phyloP scores from a whole-genome alignment of 2,113 vertebrate species.

The Lycaon pictus region DNA sequence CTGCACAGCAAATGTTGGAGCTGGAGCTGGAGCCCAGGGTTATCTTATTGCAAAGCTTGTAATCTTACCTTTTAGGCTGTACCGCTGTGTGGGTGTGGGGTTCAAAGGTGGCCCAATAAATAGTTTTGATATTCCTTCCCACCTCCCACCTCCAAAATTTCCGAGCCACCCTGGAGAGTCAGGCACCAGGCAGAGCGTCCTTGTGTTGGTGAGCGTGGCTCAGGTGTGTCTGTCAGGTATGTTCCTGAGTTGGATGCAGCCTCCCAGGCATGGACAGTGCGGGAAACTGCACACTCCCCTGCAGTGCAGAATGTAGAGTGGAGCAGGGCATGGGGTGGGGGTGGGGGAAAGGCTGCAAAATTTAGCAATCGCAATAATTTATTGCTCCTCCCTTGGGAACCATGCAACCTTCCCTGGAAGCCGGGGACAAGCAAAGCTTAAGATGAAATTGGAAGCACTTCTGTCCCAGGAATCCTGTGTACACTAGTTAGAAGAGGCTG shows the following conservation, averaged over 20 bases:
- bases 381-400: slow-evolving; percentile 7
- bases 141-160: neutral
- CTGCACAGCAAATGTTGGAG: neutral
- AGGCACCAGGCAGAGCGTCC: neutral
- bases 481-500: neutral
- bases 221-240: too few species aligned
- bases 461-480: neutral
- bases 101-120: fast-evolving
- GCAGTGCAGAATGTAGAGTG: neutral
- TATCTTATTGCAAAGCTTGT: neutral
- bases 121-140: fast-evolving
- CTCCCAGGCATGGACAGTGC: neutral
- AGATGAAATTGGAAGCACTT: neutral
- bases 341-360: neutral
- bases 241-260: neutral
- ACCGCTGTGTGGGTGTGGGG: neutral
- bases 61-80: fast-evolving
- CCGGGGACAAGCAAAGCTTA: fast-evolving
- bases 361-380: neutral
- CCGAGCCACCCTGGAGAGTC: neutral
- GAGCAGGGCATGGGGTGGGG: fast-evolving
- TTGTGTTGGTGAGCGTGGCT: neutral
- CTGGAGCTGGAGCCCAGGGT: neutral
- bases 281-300: fast-evolving
- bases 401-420: neutral